These are phyloP conservation scores for Psettodes erumei DNA, from an alignment of 2,113 vertebrate genomes.

Conservation along the genomic window DNA sequence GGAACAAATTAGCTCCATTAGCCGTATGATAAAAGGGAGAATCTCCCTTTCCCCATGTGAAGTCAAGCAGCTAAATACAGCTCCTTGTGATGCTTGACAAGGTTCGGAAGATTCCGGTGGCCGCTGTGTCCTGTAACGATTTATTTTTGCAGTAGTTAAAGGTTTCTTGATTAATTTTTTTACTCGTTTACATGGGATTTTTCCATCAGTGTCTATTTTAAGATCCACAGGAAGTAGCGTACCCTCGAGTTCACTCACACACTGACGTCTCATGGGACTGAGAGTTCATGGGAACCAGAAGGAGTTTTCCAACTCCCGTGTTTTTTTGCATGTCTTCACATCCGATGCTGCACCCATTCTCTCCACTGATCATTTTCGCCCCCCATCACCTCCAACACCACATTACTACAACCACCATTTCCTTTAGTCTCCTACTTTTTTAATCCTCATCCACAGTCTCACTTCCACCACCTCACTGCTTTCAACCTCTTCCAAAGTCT, in stretches of 20 bases:
- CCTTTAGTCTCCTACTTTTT: slow-evolving; percentile 5
- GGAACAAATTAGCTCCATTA: slow-evolving; percentile 80
- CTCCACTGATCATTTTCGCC: slow-evolving; percentile 40
- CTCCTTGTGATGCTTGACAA: slow-evolving; percentile 32
- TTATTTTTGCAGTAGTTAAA: slow-evolving; percentile 32
- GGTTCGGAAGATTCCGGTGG: slow-evolving; percentile 47
- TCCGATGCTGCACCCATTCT: slow-evolving; percentile 34
- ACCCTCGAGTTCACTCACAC: slow-evolving; percentile 64
- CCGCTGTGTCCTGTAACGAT: slow-evolving; percentile 34
- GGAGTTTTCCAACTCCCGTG: slow-evolving; percentile 40
- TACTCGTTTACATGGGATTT: slow-evolving; percentile 48
- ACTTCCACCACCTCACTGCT: slow-evolving; percentile 19
- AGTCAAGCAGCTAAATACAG: slow-evolving; percentile 57
- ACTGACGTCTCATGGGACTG: slow-evolving; percentile 52
- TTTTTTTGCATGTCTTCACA: slow-evolving; percentile 54
- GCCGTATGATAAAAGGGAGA: slow-evolving; percentile 68
- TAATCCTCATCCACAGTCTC: slow-evolving; percentile 14
- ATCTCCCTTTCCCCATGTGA: slow-evolving; percentile 61
- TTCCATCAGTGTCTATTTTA: slow-evolving; percentile 70
- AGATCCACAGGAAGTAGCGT: slow-evolving; percentile 67
- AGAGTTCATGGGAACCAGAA: slow-evolving; percentile 77
- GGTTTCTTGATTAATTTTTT: slow-evolving; percentile 13
- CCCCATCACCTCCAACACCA: background rate
- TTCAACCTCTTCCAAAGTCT: slow-evolving; percentile 20
- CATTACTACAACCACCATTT: slow-evolving; percentile 3